Base-by-base conservation (phyloP, 1,140 invertebrate genomes). In the Popillia japonica region DNA sequence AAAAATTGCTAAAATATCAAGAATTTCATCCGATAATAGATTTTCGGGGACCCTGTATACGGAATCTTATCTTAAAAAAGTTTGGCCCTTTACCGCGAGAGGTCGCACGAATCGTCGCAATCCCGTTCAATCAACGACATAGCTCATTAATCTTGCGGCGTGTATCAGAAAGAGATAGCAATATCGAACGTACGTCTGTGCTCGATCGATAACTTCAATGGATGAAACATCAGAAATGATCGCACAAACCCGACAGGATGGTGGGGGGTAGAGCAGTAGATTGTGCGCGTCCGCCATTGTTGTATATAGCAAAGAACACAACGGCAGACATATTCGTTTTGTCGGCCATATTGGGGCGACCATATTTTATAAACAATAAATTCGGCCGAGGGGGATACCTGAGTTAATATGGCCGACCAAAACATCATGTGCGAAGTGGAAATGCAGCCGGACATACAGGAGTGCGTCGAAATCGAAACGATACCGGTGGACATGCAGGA, bases 401-500 rank as follows among this genome's bases (percentile, higher is more conserved):
- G 11, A 68, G 22, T 80, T n/a, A 80, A 79, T 83, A 76, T 87
- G 86, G 85, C 85, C 82, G 86, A 87, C 86, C 89, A 90, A 81
- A 88, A 90, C 87, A 90, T 90, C 76, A 90, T 90, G 89, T 90
- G 89, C 81, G 90, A 91, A 84, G 90, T 90, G 81, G 90, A 90
- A 86, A 89, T 90, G 80, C 92, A 94, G 86, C 92, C 93, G 79
- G 93, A 93, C 83, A 92, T 93, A 81, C 91, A 93, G 85, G 92
- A 93, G 86, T 87, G 85, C 84, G 92, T 93, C 27, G 92, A 94
- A 89, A 94, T 95, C 77, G 93, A 94, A 84, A 88, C 92, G 72
- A 93, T 94, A 81, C 92, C 93, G 0, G 92, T 94, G 42, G 93
- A 94, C 84, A 93, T 94, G 88, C 91, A 91, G 17, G 93, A 94